Conservation (phyloP, 2,113 vertebrate genomes). For the Pelmatolapia mariae region DNA sequence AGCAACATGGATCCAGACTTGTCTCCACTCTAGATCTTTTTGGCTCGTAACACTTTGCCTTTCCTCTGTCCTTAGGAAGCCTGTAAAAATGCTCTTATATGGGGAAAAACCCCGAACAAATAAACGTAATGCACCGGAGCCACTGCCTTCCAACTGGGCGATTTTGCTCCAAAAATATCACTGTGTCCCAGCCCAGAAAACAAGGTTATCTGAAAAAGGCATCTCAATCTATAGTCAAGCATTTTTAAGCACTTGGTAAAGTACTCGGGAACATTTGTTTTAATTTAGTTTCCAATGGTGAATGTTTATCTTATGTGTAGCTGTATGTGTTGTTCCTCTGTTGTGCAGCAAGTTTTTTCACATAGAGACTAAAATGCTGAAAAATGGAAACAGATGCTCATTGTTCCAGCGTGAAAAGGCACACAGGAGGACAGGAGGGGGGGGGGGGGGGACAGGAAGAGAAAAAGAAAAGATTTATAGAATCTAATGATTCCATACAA, state of each 20-base stretch:
- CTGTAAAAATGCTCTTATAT: slow-evolving; percentile 38
- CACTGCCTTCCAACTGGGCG: slow-evolving; percentile 36
- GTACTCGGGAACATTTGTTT: slow-evolving; percentile 52
- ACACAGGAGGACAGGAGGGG: not conserved
- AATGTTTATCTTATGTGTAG: slow-evolving; percentile 48
- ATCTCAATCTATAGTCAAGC: slow-evolving; percentile 19
- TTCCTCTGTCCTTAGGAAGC: slow-evolving; percentile 11
- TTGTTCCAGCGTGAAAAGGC: slow-evolving; percentile 48
- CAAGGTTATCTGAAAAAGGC: slow-evolving; percentile 37
- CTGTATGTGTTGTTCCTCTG: slow-evolving; percentile 36
- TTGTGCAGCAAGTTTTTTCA: slow-evolving; percentile 39
- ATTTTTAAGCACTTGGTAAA: slow-evolving; percentile 46
- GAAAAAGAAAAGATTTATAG: slow-evolving; percentile 41
- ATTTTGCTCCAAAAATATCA: slow-evolving; percentile 46
- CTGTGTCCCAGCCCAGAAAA: not conserved
- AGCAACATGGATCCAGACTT: slow-evolving; percentile 52
- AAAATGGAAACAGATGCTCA: slow-evolving; percentile 74
- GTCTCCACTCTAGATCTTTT: slow-evolving; percentile 42
- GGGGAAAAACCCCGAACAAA: slow-evolving; percentile 30
- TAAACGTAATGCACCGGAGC: slow-evolving; percentile 26
- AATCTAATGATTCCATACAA: slow-evolving; percentile 42
- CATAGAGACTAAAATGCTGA: slow-evolving; percentile 32
- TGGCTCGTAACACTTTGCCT: slow-evolving; percentile 18
- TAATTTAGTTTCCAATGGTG: slow-evolving; percentile 40
- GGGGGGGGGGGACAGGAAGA: not conserved